Percentiles rank a stretch among this genome's conserved stretches.
These are phyloP conservation scores for Antheraea mylitta DNA, from an alignment of 1,140 invertebrate species.

Conservation along the genomic window DNA sequence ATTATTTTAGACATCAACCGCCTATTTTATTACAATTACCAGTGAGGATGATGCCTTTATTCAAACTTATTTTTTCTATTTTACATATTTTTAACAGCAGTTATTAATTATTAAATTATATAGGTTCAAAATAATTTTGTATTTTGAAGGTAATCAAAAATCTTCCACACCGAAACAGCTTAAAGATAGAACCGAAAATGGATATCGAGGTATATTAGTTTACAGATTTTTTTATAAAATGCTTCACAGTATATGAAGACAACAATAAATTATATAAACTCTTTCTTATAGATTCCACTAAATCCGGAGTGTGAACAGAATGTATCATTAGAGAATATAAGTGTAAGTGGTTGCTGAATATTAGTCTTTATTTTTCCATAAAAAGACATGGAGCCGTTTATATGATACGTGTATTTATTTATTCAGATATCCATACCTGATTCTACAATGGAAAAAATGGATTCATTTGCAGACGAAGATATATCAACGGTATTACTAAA, in stretches of 20 bases:
- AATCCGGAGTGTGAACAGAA: constrained; percentile 28
- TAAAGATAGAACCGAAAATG: constrained; percentile 41
- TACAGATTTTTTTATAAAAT: constrained; percentile 7
- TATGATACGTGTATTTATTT: not conserved
- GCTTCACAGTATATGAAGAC: not conserved
- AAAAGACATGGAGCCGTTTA: not conserved
- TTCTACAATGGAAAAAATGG: constrained; percentile 8
- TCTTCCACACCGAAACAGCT: constrained; percentile 26
- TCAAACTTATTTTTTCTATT: too few relatives aligned
- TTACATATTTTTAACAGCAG: too few relatives aligned
- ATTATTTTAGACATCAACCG: too few relatives aligned
- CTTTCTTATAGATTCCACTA: constrained; percentile 33
- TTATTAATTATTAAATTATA: not conserved
- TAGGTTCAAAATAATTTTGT: not conserved
- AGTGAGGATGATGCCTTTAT: too few relatives aligned
- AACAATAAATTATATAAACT: not conserved
- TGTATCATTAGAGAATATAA: constrained; percentile 18
- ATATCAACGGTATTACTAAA: constrained; percentile 16
- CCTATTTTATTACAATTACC: too few relatives aligned
- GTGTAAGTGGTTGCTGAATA: constrained; percentile 4
- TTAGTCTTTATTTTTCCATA: not conserved
- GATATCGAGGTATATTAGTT: constrained; percentile 38
- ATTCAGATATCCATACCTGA: constrained; percentile 12
- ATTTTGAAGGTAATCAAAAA: not conserved
- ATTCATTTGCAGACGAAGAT: constrained; percentile 20